Evolutionary conservation across 2,797 vertebrate genomes (phyloP).

Genomic region (Pantherophis vulpinus): DNA sequence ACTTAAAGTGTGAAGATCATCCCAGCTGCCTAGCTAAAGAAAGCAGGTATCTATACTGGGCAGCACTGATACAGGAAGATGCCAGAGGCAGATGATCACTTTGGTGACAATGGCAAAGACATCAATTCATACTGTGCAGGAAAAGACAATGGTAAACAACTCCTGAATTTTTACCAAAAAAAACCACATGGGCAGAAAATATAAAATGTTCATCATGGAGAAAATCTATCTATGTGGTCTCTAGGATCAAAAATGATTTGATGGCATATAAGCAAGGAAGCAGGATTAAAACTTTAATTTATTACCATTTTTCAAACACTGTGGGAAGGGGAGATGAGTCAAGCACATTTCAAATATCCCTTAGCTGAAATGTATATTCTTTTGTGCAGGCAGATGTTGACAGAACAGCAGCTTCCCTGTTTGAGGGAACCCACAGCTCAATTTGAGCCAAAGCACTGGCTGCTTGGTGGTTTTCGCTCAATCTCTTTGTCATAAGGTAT

Average conservation of each 20-base stretch:
- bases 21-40: neutral
- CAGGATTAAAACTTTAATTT: neutral
- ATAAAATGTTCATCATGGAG: neutral
- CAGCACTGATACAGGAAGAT: neutral
- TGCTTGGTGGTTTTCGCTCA: neutral
- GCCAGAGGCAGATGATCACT: neutral
- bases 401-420: neutral
- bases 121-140: neutral
- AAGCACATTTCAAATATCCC: neutral
- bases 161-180: neutral
- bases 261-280: neutral
- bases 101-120: neutral
- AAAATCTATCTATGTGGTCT: neutral
- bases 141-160: neutral
- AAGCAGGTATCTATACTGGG: neutral
- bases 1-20: neutral
- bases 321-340: neutral
- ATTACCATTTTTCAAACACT: constrained; percentile 5
- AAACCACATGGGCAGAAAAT: neutral
- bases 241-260: neutral
- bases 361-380: neutral
- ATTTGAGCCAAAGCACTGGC: neutral
- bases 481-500: neutral
- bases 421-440: neutral
- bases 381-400: neutral